Evolutionary conservation across 2,888 invertebrate genomes (phyloP).

Genomic region (Baccha elongata): DNA sequence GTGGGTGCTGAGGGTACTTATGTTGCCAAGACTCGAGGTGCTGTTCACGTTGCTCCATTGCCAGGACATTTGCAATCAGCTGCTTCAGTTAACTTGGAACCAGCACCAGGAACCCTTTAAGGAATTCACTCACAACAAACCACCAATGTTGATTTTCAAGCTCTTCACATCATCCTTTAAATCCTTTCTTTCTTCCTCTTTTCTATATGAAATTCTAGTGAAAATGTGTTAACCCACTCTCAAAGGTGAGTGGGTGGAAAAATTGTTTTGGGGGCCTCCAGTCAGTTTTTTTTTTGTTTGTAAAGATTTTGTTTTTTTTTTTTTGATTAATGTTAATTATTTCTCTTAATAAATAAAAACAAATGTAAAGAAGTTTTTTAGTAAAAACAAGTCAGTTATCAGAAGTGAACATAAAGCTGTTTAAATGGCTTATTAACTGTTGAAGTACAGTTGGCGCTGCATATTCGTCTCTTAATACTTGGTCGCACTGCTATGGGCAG

Average conservation of each 20-base stretch:
- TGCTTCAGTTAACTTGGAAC: conserved; percentile 60
- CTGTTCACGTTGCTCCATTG: conserved; percentile 62
- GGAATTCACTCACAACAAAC: neutral
- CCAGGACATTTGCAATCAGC: conserved; percentile 64
- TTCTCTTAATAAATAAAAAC: conserved; percentile 9
- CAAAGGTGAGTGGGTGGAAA: neutral
- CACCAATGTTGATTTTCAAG: conserved; percentile 10
- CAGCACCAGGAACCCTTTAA: conserved; percentile 68
- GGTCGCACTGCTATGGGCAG: no score
- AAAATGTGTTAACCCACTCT: conserved; percentile 4
- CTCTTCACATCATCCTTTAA: neutral
- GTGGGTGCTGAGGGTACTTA: conserved; percentile 64
- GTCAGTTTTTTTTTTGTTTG: conserved; percentile 22
- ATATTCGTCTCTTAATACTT: no score
- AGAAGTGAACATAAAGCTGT: no score
- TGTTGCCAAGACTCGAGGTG: conserved; percentile 65
- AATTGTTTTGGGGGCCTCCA: conserved; percentile 30
- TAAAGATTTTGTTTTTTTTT: conserved; percentile 9
- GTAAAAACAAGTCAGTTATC: no score
- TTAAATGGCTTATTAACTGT: no score
- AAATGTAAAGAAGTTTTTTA: neutral
- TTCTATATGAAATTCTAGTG: conserved; percentile 9
- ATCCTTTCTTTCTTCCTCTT: conserved; percentile 6
- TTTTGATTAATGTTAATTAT: conserved; percentile 5
- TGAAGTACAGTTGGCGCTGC: no score